A percentile compares a stretch with the other conserved stretches of the same genome.
Evolutionary conservation across 2,797 vertebrate genomes (phyloP).

Genomic region (Protonibea diacanthus): DNA sequence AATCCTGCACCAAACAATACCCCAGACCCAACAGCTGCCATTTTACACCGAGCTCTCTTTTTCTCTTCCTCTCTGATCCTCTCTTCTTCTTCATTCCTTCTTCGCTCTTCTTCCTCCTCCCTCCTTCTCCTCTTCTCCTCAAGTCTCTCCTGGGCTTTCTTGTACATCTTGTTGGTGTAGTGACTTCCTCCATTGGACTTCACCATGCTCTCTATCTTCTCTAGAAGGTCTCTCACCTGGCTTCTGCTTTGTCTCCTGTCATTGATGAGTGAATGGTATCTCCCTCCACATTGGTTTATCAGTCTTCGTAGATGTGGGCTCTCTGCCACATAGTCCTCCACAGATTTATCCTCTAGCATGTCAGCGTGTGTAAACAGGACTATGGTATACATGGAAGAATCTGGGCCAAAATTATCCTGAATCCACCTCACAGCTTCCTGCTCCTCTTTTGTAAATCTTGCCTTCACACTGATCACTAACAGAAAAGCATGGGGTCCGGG

Average conservation of each 20-base stretch:
- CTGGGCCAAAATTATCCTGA: conserved; percentile 50
- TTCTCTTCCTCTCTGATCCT: not conserved
- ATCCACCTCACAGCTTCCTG: conserved; percentile 61
- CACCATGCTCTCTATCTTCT: conserved; percentile 58
- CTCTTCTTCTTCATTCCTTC: not conserved
- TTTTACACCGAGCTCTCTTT: not conserved
- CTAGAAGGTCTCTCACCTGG: conserved; percentile 62
- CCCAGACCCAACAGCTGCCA: fast-evolving
- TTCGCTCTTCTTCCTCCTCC: not conserved
- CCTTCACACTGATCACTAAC: conserved; percentile 65
- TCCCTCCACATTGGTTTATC: conserved; percentile 38
- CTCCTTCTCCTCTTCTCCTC: not conserved
- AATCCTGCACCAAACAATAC: fast-evolving
- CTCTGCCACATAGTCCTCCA: conserved; percentile 17
- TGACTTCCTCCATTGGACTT: conserved; percentile 25
- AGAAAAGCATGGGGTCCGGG: conserved; percentile 73
- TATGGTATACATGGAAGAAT: conserved; percentile 24
- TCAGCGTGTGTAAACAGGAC: conserved; percentile 72
- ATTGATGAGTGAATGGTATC: conserved; percentile 67
- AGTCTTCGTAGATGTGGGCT: conserved; percentile 37
- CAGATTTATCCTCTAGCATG: conserved; percentile 26
- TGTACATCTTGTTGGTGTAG: conserved; percentile 66
- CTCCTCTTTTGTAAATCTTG: conserved; percentile 64
- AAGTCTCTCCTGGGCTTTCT: conserved; percentile 20
- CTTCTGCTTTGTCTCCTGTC: not conserved